Conservation (phyloP, 2,113 vertebrate species). For the Chloropsis cyanopogon region DNA sequence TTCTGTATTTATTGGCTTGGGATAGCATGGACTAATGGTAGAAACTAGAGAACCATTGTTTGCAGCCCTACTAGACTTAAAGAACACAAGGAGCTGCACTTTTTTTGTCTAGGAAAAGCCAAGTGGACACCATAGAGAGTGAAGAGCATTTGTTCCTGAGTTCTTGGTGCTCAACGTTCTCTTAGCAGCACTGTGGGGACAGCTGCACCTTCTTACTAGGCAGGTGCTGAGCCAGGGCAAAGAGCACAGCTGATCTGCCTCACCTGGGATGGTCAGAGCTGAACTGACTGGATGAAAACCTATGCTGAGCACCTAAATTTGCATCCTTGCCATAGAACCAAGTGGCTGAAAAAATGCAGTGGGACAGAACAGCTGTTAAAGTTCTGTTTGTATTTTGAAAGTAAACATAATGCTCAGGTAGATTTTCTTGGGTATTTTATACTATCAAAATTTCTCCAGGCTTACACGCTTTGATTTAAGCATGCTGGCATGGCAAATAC, state of each 20-base stretch:
- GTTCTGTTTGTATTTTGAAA: not conserved
- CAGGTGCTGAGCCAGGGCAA: not conserved
- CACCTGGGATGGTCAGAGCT: not conserved
- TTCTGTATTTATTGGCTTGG: not conserved
- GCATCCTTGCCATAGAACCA: accelerated
- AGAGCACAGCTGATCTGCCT: not conserved
- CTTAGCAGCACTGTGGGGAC: not conserved
- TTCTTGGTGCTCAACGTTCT: not conserved
- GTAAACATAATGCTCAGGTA: not conserved
- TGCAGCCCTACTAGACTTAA: not conserved
- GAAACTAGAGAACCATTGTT: not conserved
- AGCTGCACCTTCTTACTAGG: not conserved
- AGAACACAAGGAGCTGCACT: not conserved
- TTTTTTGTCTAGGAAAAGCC: not conserved
- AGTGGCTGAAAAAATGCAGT: not conserved
- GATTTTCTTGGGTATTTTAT: not conserved
- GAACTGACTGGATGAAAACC: not conserved
- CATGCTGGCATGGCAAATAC: not conserved
- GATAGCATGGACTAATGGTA: not conserved
- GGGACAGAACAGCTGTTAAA: not conserved
- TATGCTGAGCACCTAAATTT: not conserved
- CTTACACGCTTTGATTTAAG: not conserved
- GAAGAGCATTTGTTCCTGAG: accelerated
- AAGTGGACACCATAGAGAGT: not conserved
- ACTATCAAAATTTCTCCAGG: not conserved